Evolutionary conservation across 2,113 vertebrate species (phyloP), one percentile per base, ranked within the genome.

Genomic region (Halcyon malimbica): DNA sequence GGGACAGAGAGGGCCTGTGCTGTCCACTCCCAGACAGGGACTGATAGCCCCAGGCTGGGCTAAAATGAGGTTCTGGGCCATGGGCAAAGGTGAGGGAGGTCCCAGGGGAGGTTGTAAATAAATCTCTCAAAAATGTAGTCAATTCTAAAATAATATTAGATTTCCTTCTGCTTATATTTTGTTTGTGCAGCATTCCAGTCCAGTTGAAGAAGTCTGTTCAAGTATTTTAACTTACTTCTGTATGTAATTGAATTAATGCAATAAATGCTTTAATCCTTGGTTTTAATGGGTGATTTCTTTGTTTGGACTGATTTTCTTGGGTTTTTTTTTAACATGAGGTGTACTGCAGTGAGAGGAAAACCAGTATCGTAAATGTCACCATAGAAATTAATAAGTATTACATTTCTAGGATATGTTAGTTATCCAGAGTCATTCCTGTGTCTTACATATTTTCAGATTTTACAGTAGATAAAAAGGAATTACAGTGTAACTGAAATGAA

Each of bases 381-480:
- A 53, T 26, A 90, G 57, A 96, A 90, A 71, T 75, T 29, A 96
- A 82, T 29, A 85, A 20, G 14, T 18, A 57, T 79, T 51, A 69
- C 5, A 64, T 39, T 76, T 95, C 53, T 50, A 57, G 33, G 26
- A 56, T 84, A 59, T 10, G 4, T 67, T 23, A 70, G 65, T 91
- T 78, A 50, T 75, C 29, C 20, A 82, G 19, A 76, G 76, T 75
- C 23, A 81, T 89, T 89, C 31, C 35, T 79, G 13, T 39, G 35
- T 35, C 35, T 35, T 35, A 35, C 35, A 29, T 82, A 54, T 60
- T 87, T 69, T 68, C 29, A 39, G 18, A 16, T 24, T 63, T 74
- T 71, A 71, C 9, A 64, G 5, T 16, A 53, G 24, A 63, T 82
- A 42, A 84, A 71, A 81, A 67, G 13, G 83, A 84, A 77, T 48